These are phyloP conservation scores for Denticeps clupeoides DNA, from an alignment of 2,797 vertebrate genomes.

Conservation along the genomic window DNA sequence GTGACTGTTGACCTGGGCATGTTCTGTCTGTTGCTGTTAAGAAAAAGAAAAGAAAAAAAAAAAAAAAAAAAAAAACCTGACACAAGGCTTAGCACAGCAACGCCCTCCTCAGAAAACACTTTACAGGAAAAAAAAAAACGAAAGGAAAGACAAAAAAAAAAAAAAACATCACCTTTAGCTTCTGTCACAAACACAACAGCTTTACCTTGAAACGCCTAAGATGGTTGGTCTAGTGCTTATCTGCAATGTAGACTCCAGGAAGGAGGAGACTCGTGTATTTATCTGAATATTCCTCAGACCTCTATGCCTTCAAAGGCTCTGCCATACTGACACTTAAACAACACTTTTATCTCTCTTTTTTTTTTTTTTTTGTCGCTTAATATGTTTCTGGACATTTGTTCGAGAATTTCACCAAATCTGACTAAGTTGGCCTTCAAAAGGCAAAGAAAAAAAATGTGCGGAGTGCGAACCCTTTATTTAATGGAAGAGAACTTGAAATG, in stretches of 20 bases:
- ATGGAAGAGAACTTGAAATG: slow-evolving; percentile 86
- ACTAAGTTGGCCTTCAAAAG: slow-evolving; percentile 65
- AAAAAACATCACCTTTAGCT: slow-evolving; percentile 48
- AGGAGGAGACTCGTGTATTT: slow-evolving; percentile 53
- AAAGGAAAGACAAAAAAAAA: slow-evolving; percentile 32
- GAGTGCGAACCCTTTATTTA: slow-evolving; percentile 73
- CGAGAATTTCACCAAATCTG: slow-evolving; percentile 58
- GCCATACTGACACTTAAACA: slow-evolving; percentile 65
- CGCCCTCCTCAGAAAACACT: slow-evolving; percentile 14
- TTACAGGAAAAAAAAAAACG: not conserved
- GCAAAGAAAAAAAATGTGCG: slow-evolving; percentile 49
- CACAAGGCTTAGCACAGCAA: slow-evolving; percentile 34
- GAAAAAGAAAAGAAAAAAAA: too few species aligned
- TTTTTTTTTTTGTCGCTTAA: slow-evolving; percentile 37
- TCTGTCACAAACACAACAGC: slow-evolving; percentile 63
- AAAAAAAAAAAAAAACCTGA: slow-evolving; percentile 36
- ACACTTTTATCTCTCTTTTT: slow-evolving; percentile 39
- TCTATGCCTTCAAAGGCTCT: slow-evolving; percentile 63
- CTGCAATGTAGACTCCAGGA: slow-evolving; percentile 40
- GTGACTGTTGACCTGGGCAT: slow-evolving; percentile 34
- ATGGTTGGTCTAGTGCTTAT: slow-evolving; percentile 42
- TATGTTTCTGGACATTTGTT: slow-evolving; percentile 45
- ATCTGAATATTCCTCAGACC: slow-evolving; percentile 65
- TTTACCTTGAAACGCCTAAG: slow-evolving; percentile 45
- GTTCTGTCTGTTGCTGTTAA: slow-evolving; percentile 14